Evolutionary conservation across 2,113 vertebrate species (phyloP).

Genomic region (Lepus timidus): DNA sequence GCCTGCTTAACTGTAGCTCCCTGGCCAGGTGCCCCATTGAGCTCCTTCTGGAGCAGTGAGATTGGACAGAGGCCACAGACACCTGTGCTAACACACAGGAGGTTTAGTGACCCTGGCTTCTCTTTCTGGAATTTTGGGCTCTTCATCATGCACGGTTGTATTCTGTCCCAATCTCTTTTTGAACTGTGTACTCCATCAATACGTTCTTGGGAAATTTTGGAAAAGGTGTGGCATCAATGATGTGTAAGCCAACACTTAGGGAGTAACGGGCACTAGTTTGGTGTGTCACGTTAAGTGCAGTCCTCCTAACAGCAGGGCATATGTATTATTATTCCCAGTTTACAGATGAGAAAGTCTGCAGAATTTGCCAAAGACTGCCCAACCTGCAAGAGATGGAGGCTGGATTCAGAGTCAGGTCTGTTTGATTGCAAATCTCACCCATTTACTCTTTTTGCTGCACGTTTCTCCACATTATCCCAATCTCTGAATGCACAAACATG

Average conservation of each 20-base stretch:
- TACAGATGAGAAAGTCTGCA: not conserved
- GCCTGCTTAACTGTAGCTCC: not conserved
- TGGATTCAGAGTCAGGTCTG: not conserved
- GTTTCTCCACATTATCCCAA: not conserved
- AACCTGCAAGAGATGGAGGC: not conserved
- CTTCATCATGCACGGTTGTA: not conserved
- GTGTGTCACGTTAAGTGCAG: not conserved
- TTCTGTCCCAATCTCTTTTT: not conserved
- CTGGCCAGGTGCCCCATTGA: not conserved
- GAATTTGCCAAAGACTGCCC: not conserved
- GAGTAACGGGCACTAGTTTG: not conserved
- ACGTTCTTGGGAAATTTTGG: not conserved
- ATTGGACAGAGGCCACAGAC: not conserved
- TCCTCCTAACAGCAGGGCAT: not conserved
- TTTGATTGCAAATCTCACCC: not conserved
- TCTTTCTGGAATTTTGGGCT: not conserved
- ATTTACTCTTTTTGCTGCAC: not conserved
- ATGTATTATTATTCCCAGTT: not conserved
- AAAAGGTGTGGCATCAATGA: not conserved
- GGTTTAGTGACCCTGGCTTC: not conserved
- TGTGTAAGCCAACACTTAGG: not conserved
- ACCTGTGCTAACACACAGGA: not conserved
- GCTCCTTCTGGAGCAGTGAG: not conserved
- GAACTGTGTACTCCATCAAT: not conserved
- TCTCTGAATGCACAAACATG: not conserved